Conservation (phyloP, 2,888 invertebrate genomes). For the Incurvaria masculella region DNA sequence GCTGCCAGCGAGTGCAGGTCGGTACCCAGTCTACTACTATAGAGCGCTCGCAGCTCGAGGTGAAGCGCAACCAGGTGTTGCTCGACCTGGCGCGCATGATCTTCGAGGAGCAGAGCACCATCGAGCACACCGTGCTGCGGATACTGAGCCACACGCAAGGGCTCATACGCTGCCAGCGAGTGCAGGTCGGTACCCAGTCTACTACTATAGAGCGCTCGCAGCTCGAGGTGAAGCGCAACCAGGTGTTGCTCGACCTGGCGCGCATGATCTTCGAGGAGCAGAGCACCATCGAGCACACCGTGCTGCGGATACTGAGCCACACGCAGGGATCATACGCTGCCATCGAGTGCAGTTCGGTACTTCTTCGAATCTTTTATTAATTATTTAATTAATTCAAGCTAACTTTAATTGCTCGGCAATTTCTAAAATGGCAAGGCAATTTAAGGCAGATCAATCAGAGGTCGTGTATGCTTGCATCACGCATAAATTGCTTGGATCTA, state of each 20-base stretch:
- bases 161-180: conserved; percentile 90
- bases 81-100: conserved; percentile 94
- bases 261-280: conserved; percentile 97
- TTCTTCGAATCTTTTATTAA: too few species aligned
- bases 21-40: conserved; percentile 18
- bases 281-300: conserved; percentile 94
- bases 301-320: conserved; percentile 88
- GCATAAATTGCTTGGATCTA: too few species aligned
- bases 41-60: conserved; percentile 93
- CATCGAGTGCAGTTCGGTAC: conserved; percentile 85
- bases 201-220: conserved; percentile 86
- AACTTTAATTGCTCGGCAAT: too few species aligned
- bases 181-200: conserved; percentile 65
- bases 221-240: conserved; percentile 92
- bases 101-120: conserved; percentile 95
- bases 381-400: too few species aligned
- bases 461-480: too few species aligned
- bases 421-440: too few species aligned
- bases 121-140: conserved; percentile 91
- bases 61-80: conserved; percentile 92
- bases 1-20: conserved; percentile 94
- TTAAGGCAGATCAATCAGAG: too few species aligned
- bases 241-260: conserved; percentile 91
- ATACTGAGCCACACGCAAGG: conserved; percentile 94
- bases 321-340: conserved; percentile 94